These are phyloP conservation scores for Mastomys coucha DNA, from an alignment of 2,113 vertebrate species.

Conservation along the genomic window DNA sequence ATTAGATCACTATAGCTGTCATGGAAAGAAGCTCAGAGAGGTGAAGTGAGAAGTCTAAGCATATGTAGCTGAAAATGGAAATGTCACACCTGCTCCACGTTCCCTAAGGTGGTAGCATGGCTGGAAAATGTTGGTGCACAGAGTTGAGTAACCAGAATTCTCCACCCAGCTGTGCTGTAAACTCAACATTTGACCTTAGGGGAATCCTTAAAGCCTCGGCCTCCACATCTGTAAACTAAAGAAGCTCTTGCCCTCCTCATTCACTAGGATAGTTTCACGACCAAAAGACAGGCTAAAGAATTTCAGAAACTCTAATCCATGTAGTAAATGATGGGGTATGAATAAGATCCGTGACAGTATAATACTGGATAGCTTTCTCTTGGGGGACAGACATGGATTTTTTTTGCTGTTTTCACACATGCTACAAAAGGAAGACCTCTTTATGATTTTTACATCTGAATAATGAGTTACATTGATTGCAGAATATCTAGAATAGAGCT, in stretches of 20 bases:
- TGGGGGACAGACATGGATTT: neutral
- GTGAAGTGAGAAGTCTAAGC: conserved; percentile 10
- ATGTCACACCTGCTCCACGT: neutral
- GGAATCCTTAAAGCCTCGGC: conserved; percentile 2
- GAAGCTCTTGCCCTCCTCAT: neutral
- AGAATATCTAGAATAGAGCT: neutral
- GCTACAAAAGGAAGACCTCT: conserved; percentile 5
- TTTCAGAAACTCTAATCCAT: conserved; percentile 20
- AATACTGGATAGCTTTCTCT: neutral
- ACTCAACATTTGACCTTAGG: neutral
- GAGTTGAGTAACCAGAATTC: neutral
- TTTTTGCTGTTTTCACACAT: neutral
- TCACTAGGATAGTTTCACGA: conserved; percentile 44
- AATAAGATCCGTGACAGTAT: conserved; percentile 27
- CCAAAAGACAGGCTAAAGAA: conserved; percentile 31
- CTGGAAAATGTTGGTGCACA: neutral
- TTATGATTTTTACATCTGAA: neutral
- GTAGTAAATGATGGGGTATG: neutral
- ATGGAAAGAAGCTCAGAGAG: conserved; percentile 15
- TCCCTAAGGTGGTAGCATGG: neutral
- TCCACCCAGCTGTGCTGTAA: neutral
- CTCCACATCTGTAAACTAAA: conserved; percentile 34
- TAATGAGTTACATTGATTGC: neutral
- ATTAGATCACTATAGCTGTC: neutral
- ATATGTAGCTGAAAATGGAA: neutral